A percentile compares a stretch with the other conserved stretches of the same genome.
phyloP scores from a whole-genome alignment of 2,797 vertebrate genomes.

The Etheostoma perlongum region DNA sequence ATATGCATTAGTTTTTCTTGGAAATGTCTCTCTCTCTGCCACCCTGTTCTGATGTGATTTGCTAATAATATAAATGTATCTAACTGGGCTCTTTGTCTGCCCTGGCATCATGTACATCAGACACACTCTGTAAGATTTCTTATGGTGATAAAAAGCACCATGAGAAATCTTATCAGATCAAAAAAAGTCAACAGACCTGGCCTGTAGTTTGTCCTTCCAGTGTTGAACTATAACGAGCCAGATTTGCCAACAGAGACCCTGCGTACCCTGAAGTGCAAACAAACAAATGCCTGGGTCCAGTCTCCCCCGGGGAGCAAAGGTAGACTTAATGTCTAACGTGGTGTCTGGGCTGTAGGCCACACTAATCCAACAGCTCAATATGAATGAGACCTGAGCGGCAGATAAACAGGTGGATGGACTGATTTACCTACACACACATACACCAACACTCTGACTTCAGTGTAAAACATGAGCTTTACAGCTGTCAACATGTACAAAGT shows the following conservation, averaged over 20 bases:
- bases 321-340: constrained; percentile 65
- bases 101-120: constrained; percentile 18
- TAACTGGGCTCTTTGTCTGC: constrained; percentile 19
- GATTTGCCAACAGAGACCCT: constrained; percentile 47
- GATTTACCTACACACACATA: constrained; percentile 21
- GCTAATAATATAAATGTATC: constrained; percentile 31
- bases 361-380: constrained; percentile 37
- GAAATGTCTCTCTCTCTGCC: neutral
- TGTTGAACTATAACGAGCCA: constrained; percentile 59
- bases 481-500: constrained; percentile 3
- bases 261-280: constrained; percentile 61
- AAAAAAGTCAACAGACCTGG: constrained; percentile 40
- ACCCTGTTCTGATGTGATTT: constrained; percentile 13
- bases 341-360: constrained; percentile 53
- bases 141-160: constrained; percentile 17
- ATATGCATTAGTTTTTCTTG: neutral
- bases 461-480: constrained; percentile 23
- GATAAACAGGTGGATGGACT: constrained; percentile 27
- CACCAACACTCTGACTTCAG: neutral
- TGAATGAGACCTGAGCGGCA: constrained; percentile 34
- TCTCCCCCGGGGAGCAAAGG: constrained; percentile 73
- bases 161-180: constrained; percentile 13
- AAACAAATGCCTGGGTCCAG: constrained; percentile 60
- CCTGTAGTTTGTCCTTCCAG: constrained; percentile 38
- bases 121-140: constrained; percentile 29